Percentiles rank a stretch among this genome's conserved stretches.
These are phyloP conservation scores for Paracanthobrama guichenoti DNA, from an alignment of 2,113 vertebrate species.

Conservation along the genomic window DNA sequence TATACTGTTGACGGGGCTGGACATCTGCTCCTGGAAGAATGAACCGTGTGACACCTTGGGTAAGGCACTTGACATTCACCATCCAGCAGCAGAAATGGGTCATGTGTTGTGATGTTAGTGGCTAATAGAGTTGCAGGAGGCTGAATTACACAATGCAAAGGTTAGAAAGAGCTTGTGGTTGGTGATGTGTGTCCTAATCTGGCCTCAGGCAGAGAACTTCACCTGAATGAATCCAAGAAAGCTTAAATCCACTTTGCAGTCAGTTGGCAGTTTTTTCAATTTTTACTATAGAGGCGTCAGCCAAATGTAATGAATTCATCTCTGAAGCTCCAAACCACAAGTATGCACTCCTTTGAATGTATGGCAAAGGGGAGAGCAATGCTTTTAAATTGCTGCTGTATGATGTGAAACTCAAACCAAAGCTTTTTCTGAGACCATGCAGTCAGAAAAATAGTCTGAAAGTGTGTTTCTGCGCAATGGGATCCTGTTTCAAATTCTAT, in stretches of 20 bases:
- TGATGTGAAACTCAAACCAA: slow-evolving; percentile 47
- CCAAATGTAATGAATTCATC: slow-evolving; percentile 51
- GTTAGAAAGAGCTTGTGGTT: slow-evolving; percentile 11
- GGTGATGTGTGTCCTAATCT: slow-evolving; percentile 17
- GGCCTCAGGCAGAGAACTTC: slow-evolving; percentile 37
- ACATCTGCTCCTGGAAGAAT: slow-evolving; percentile 99
- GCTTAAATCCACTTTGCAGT: slow-evolving; percentile 41
- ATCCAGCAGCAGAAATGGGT: background rate
- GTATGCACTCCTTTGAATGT: slow-evolving; percentile 41
- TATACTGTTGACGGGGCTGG: slow-evolving; percentile 91
- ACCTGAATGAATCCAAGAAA: slow-evolving; percentile 20
- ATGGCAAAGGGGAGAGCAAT: background rate
- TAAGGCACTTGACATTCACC: slow-evolving; percentile 63
- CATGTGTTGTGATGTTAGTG: background rate
- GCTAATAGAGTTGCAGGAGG: background rate
- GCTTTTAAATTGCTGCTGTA: slow-evolving; percentile 29
- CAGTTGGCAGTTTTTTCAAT: slow-evolving; percentile 26
- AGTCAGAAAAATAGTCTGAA: background rate
- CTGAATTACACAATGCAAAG: slow-evolving; percentile 12
- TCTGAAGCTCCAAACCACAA: slow-evolving; percentile 47
- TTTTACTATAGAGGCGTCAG: slow-evolving; percentile 25
- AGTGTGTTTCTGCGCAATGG: background rate
- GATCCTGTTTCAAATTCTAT: background rate
- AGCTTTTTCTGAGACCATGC: slow-evolving; percentile 18
- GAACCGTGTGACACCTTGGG: slow-evolving; percentile 97